Evolutionary conservation across 2,113 vertebrate genomes (phyloP).

Genomic region (Ophthalmotilapia sp.): DNA sequence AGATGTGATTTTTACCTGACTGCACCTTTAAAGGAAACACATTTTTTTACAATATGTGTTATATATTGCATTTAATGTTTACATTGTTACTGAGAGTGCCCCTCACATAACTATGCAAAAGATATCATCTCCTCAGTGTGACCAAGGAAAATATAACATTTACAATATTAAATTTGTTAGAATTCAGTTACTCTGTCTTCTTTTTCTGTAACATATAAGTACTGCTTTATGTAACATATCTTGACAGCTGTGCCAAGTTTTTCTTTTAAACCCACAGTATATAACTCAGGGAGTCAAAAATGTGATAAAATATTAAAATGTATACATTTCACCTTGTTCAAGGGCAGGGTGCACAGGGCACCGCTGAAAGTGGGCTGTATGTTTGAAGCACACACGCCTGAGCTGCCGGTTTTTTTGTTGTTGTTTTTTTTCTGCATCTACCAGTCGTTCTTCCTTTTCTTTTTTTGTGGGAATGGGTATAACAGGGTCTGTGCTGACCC

Average conservation of each 20-base stretch:
- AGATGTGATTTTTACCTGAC: neutral
- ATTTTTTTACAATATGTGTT: neutral
- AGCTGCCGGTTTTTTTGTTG: neutral
- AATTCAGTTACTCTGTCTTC: neutral
- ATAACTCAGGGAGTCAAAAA: neutral
- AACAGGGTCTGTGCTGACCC: conserved; percentile 51
- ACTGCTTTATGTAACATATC: neutral
- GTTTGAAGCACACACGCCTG: neutral
- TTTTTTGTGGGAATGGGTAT: neutral
- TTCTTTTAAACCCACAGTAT: neutral
- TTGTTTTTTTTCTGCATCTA: neutral
- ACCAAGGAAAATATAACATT: neutral
- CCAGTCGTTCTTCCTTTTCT: neutral
- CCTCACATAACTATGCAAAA: neutral
- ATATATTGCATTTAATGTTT: neutral
- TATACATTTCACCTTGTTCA: conserved; percentile 1
- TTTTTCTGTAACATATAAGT: neutral
- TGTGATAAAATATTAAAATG: neutral
- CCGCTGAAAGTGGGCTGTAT: neutral
- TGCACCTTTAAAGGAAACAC: neutral
- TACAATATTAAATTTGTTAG: neutral
- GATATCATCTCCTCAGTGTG: neutral
- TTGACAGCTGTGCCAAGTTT: neutral
- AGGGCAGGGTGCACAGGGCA: conserved; percentile 1
- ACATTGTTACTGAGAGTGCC: neutral